Conservation (phyloP, 30 jellyfish, hydroid and myxozoan species). For the Chrysaora quinquecirrha region DNA sequence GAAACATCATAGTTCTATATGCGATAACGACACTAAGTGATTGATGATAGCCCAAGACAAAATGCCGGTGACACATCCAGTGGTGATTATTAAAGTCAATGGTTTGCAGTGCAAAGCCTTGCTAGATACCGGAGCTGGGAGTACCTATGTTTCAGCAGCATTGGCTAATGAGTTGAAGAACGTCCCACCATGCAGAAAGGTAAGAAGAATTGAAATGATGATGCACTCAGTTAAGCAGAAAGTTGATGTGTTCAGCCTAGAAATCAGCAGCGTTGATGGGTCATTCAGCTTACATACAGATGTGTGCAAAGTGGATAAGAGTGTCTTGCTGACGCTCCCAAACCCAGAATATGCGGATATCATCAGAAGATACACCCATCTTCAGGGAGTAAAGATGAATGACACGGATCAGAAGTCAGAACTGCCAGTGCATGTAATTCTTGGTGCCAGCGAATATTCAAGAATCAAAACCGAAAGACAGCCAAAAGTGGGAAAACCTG, state of each 20-base stretch:
- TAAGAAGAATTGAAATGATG: conserved; percentile 68
- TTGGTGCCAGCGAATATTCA: conserved; percentile 41
- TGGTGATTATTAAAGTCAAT: conserved; percentile 58
- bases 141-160: conserved; percentile 50
- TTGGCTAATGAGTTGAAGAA: conserved; percentile 19
- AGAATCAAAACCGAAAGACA: conserved; percentile 29
- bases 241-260: conserved; percentile 22
- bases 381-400: conserved; percentile 30
- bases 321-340: conserved; percentile 21
- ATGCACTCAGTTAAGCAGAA: conserved; percentile 11
- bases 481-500: conserved; percentile 56
- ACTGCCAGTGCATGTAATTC: conserved; percentile 61
- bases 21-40: conserved; percentile 41
- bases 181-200: conserved; percentile 25
- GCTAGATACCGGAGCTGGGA: conserved; percentile 16
- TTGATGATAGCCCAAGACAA: conserved; percentile 24
- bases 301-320: conserved; percentile 47
- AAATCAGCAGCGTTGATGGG: conserved; percentile 13
- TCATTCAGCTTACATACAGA: conserved; percentile 13
- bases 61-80: conserved; percentile 56
- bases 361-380: conserved; percentile 6
- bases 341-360: conserved; percentile 50
- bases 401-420: conserved; percentile 31
- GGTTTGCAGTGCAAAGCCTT: conserved; percentile 57
- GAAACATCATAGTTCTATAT: conserved; percentile 68